These are phyloP conservation scores for Drosophila orosa DNA, from an alignment of 1,140 invertebrate genomes.

Conservation along the genomic window DNA sequence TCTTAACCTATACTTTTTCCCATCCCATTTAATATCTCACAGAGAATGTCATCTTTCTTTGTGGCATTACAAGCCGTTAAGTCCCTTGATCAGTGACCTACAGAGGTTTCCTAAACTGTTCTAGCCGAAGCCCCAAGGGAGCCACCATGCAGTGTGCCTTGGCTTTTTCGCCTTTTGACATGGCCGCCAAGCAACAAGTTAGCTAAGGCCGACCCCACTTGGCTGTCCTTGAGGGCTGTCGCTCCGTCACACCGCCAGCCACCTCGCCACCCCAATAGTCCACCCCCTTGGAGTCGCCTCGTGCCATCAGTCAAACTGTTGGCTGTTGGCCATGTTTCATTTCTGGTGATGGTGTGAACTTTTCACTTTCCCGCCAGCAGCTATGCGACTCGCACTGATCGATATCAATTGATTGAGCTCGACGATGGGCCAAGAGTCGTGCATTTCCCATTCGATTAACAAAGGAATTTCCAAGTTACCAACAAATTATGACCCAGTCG, in stretches of 20 bases:
- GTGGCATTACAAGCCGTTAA: conserved; percentile 4
- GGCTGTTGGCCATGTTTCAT: conserved; percentile 30
- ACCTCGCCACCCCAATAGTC: not conserved
- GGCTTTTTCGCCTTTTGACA: conserved; percentile 26
- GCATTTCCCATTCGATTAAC: conserved; percentile 48
- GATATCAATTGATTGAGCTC: conserved; percentile 51
- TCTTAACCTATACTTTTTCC: not conserved
- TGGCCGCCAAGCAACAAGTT: conserved; percentile 49
- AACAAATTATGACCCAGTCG: conserved; percentile 68
- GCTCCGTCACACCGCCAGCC: not conserved
- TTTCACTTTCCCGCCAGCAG: conserved; percentile 39
- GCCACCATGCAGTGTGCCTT: conserved; percentile 33
- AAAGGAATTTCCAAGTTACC: conserved; percentile 37
- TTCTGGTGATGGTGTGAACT: conserved; percentile 36
- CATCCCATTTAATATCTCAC: too few relatives aligned
- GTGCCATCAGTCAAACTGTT: conserved; percentile 48
- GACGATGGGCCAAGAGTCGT: not conserved
- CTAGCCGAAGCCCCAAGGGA: conserved; percentile 26
- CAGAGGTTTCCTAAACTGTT: conserved; percentile 38
- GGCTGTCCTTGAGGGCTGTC: conserved; percentile 14
- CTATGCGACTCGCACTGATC: conserved; percentile 30
- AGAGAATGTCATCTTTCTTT: not conserved
- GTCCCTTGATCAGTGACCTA: conserved; percentile 19
- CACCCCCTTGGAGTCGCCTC: not conserved
- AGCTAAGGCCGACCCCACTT: conserved; percentile 19